phyloP scores from a whole-genome alignment of 2,113 vertebrate genomes.

The Astur gentilis region DNA sequence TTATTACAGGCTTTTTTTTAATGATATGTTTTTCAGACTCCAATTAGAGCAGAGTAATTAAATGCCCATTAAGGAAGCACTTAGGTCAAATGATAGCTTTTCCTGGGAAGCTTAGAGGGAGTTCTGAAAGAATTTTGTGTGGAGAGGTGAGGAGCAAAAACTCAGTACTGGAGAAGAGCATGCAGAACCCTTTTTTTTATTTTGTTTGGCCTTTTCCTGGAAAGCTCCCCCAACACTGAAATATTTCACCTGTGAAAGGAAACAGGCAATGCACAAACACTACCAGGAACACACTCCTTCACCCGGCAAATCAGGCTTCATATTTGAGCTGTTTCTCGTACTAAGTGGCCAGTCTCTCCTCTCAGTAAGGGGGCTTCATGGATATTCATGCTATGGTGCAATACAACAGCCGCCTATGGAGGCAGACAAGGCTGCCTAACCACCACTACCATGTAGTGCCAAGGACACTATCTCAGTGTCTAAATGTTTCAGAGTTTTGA shows the following conservation, averaged over 20 bases:
- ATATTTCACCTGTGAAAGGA: not conserved
- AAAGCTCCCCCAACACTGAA: not conserved
- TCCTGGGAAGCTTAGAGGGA: not conserved
- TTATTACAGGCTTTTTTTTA: not conserved
- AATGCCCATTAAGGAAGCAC: not conserved
- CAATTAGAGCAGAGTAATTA: not conserved
- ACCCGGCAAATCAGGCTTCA: not conserved
- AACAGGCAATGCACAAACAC: not conserved
- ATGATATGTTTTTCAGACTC: not conserved
- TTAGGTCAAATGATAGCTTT: not conserved
- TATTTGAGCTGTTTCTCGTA: not conserved
- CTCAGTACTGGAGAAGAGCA: not conserved
- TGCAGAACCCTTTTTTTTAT: not conserved
- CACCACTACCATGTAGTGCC: not conserved
- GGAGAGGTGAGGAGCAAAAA: not conserved
- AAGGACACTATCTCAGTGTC: not conserved
- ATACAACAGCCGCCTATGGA: not conserved
- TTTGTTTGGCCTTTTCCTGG: not conserved
- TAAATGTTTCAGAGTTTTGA: not conserved
- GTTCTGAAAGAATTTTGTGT: not conserved
- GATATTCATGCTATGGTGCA: not conserved
- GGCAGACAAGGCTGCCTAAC: not conserved
- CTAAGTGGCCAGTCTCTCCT: not conserved
- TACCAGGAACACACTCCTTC: not conserved
- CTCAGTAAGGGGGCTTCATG: fast-evolving